These are phyloP conservation scores for Solenopsis invicta DNA, from an alignment of 1,140 invertebrate species.

Conservation along the genomic window DNA sequence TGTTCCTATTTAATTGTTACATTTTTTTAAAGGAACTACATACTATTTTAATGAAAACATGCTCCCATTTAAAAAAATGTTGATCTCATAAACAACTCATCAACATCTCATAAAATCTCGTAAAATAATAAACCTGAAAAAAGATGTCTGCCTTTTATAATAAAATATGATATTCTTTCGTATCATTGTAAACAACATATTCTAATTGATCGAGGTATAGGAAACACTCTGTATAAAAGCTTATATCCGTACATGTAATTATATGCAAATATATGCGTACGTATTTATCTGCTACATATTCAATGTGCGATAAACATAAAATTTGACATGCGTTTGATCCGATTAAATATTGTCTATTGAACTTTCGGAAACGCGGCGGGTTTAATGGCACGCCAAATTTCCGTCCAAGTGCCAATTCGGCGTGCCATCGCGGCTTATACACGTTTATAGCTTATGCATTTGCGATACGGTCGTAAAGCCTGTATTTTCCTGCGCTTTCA, in stretches of 20 bases:
- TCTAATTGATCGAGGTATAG: too few species aligned
- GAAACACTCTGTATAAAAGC: not conserved
- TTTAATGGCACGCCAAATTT: constrained; percentile 6
- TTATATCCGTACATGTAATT: not conserved
- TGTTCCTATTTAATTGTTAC: too few species aligned
- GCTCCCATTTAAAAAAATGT: too few species aligned
- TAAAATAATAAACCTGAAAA: too few species aligned
- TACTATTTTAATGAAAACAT: too few species aligned
- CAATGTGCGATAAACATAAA: not conserved
- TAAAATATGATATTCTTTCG: too few species aligned
- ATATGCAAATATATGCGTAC: not conserved
- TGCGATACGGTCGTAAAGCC: not conserved
- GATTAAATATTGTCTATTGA: not conserved
- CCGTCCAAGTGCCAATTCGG: not conserved
- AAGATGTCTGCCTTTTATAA: too few species aligned
- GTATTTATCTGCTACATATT: not conserved
- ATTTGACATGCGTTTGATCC: not conserved
- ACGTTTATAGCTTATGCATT: not conserved
- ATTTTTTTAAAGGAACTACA: too few species aligned
- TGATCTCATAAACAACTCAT: too few species aligned
- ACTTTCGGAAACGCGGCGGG: not conserved
- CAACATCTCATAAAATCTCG: too few species aligned
- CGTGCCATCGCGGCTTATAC: not conserved
- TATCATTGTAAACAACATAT: too few species aligned
- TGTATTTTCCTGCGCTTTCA: constrained; percentile 66